Evolutionary conservation across 1,140 invertebrate species (phyloP), one percentile per base, ranked within the genome.

Genomic region (Drosophila arawakana): DNA sequence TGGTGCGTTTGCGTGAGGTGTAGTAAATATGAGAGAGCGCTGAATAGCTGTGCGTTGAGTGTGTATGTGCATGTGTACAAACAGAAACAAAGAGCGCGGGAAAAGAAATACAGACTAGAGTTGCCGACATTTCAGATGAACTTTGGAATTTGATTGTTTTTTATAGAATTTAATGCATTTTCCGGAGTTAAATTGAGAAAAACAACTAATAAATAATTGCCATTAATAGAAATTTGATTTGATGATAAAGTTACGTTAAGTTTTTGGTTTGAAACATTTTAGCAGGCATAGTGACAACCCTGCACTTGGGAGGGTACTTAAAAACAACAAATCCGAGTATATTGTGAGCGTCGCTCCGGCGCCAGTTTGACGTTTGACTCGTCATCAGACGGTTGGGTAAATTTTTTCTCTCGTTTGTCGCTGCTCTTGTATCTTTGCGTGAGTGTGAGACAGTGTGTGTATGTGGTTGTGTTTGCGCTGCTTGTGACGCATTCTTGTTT

Each of bases 401-500:
- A 84, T 85, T 84, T 77, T 72, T 78, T 68, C 52, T 86, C 82
- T 80, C 82, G 74, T 76, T 81, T 73, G 65, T 61, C 62, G 67
- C 65, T 76, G 66, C 52, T 41, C 47, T 54, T 43, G 44, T 79
- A 55, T 41, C 35, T 50, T 57, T 73, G 34, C 49, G 37, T 57
- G 57, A 34, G 76, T 66, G 18, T 21, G 18, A 21, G 18, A 15
- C 15, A 21, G 18, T 21, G 59, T 76, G 72, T 65, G 69, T 58
- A 46, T 74, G 71, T 65, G 52, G 69, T 52, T 68, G 67, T 68
- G 67, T 72, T 58, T 63, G 72, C 52, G 61, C 73, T 76, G 81
- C 59, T 77, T 73, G 76, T 86, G 82, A 86, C 82, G 82, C 82
- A 86, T 86, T 88, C 80, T 89, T 86, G 83, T 86, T 86, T 88